Percentiles rank a stretch among this genome's conserved stretches.
Evolutionary conservation across 2,888 invertebrate species (phyloP).

Genomic region (Lobophora halterata): DNA sequence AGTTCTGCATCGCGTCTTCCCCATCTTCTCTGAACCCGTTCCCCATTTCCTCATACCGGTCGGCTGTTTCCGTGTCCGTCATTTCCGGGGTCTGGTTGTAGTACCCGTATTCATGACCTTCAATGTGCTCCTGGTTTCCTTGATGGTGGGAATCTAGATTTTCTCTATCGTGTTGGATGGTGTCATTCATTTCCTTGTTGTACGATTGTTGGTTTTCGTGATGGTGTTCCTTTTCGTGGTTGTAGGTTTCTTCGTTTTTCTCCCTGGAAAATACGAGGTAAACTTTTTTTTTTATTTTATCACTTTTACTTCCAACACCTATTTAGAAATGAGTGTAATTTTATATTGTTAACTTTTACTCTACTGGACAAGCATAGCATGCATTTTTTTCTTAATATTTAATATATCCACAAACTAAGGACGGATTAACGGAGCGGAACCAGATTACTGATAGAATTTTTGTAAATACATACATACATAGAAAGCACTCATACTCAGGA

Average conservation of each 20-base stretch:
- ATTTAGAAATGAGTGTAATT: too few species aligned
- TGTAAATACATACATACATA: too few species aligned
- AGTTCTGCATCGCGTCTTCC: constrained; percentile 36
- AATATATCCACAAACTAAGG: too few species aligned
- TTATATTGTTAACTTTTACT: too few species aligned
- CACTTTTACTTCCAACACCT: too few species aligned
- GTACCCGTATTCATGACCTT: constrained; percentile 20
- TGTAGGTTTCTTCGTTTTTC: constrained; percentile 36
- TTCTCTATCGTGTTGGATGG: constrained; percentile 38
- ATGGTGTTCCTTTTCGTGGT: constrained; percentile 40
- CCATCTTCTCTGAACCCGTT: constrained; percentile 32
- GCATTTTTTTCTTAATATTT: too few species aligned
- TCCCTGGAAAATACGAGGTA: constrained; percentile 25
- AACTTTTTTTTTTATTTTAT: too few species aligned
- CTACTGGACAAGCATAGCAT: too few species aligned
- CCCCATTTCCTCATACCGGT: constrained; percentile 40
- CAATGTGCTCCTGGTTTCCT: constrained; percentile 37
- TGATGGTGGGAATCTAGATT: constrained; percentile 35
- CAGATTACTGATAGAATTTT: too few species aligned
- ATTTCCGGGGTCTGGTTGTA: constrained; percentile 19
- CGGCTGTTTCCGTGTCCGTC: constrained; percentile 29
- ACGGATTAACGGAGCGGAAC: too few species aligned
- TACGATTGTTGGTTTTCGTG: constrained; percentile 36
- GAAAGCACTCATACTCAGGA: too few species aligned
- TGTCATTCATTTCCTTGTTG: constrained; percentile 37